These are phyloP conservation scores for Stictocephala bisonia DNA, from an alignment of 2,888 invertebrate genomes.

Conservation along the genomic window DNA sequence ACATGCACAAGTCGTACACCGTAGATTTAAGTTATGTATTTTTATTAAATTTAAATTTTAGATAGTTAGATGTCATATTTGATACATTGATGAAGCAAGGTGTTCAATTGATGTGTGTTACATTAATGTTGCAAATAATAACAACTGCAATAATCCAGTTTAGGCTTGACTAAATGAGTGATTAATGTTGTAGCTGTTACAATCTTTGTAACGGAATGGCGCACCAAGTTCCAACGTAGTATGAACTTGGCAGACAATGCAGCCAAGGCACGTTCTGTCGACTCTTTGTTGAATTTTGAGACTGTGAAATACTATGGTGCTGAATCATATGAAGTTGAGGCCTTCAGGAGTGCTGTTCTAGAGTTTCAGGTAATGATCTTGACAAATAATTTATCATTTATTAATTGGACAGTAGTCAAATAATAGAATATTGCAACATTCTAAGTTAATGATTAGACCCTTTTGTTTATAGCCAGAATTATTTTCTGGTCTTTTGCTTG, in stretches of 20 bases:
- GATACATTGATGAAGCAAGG: too few species aligned
- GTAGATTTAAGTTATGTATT: too few species aligned
- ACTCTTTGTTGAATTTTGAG: conserved; percentile 97
- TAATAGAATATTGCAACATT: too few species aligned
- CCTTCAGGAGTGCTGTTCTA: conserved; percentile 86
- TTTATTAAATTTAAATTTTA: too few species aligned
- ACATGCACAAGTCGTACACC: too few species aligned
- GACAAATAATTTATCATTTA: too few species aligned
- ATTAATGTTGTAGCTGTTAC: conserved; percentile 85
- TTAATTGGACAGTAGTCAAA: too few species aligned
- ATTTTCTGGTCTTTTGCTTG: too few species aligned
- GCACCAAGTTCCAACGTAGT: conserved; percentile 92
- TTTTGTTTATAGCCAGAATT: too few species aligned
- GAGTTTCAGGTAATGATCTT: conserved; percentile 91
- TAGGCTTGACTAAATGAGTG: conserved; percentile 6
- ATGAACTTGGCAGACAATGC: conserved; percentile 97
- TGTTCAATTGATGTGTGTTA: not conserved
- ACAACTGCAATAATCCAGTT: not conserved
- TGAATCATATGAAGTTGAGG: conserved; percentile 89
- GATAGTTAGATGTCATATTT: too few species aligned
- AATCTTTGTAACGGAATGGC: conserved; percentile 95
- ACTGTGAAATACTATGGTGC: conserved; percentile 99
- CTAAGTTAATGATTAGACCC: too few species aligned
- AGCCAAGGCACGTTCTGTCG: conserved; percentile 90
- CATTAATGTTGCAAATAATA: not conserved